phyloP scores from a whole-genome alignment of 1,140 invertebrate genomes.

The Polypedilum vanderplanki region DNA sequence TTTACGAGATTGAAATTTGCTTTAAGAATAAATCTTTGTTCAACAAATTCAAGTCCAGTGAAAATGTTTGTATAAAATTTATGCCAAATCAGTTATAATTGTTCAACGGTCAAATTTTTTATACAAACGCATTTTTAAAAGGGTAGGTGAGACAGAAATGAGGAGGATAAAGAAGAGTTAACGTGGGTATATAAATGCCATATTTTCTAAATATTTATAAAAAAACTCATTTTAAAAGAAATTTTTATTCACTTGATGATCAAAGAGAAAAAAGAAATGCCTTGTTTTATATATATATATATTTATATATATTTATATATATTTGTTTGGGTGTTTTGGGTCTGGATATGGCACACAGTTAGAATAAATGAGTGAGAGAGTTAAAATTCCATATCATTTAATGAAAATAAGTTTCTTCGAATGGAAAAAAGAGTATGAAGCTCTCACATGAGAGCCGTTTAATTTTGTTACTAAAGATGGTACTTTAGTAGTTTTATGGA shows the following conservation, averaged over 20 bases:
- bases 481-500: constrained; percentile 13
- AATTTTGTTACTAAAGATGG: constrained; percentile 13
- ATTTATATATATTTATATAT: not conserved
- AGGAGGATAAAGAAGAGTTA: not conserved
- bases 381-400: not conserved
- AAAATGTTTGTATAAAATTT: no score
- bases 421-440: constrained; percentile 19
- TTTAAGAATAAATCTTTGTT: no score
- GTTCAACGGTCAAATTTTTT: no score
- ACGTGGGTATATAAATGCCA: not conserved
- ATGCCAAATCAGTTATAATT: no score
- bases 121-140: no score
- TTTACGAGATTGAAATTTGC: no score
- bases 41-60: no score
- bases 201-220: not conserved
- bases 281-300: constrained; percentile 6
- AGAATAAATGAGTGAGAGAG: not conserved
- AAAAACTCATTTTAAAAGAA: constrained; percentile 22
- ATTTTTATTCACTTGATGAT: constrained; percentile 25
- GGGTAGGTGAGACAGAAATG: no score
- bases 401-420: not conserved
- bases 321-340: not conserved
- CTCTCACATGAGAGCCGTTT: not conserved
- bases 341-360: not conserved
- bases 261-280: not conserved